phyloP scores from a whole-genome alignment of 2,888 invertebrate species.

The Hermodice carunculata region DNA sequence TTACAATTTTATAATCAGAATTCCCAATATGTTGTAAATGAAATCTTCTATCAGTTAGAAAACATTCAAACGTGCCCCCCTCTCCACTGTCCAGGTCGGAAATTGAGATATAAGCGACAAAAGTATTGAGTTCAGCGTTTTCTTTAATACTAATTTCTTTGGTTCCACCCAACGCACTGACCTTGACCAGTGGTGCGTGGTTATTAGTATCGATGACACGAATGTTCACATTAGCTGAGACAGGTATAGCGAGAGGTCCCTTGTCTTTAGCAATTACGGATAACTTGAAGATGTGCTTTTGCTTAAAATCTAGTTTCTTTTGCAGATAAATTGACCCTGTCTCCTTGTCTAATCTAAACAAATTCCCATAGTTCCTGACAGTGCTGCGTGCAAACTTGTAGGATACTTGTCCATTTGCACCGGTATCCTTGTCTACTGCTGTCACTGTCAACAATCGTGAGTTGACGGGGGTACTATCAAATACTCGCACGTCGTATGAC shows the following conservation, averaged over 20 bases:
- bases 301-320: conserved; percentile 13
- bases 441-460: conserved; percentile 4
- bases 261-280: conserved; percentile 30
- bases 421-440: conserved; percentile 20
- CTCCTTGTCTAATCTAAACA: conserved; percentile 15
- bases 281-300: conserved; percentile 11
- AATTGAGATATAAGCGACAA: conserved; percentile 28
- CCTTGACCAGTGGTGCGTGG: conserved; percentile 17
- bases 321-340: conserved; percentile 16
- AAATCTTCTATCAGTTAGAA: conserved; percentile 5
- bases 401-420: conserved; percentile 17
- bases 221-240: conserved; percentile 76
- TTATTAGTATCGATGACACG: conserved; percentile 26
- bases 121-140: neutral
- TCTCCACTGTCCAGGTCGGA: conserved; percentile 13
- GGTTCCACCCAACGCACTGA: conserved; percentile 60
- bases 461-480: conserved; percentile 89
- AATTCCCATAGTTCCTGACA: neutral
- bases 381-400: conserved; percentile 12
- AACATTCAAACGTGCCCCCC: conserved; percentile 14
- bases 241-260: conserved; percentile 77
- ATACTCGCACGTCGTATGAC: conserved; percentile 85
- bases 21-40: conserved; percentile 1
- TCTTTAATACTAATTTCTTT: conserved; percentile 2
- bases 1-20: conserved; percentile 15